phyloP scores from a whole-genome alignment of 2,113 vertebrate species.

The Trinectes maculatus region DNA sequence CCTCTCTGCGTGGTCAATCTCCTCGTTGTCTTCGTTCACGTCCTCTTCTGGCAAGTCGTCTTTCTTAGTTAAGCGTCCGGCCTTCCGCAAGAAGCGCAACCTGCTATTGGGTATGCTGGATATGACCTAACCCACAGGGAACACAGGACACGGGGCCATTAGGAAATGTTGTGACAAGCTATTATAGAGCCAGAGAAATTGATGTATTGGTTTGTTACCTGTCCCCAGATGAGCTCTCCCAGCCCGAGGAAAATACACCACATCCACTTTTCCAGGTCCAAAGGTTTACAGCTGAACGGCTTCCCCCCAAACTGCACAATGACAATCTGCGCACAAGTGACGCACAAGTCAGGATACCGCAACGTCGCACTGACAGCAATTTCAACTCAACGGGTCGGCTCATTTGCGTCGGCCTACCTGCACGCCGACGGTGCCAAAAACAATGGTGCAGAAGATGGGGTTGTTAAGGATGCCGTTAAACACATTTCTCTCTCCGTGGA shows the following conservation, averaged over 20 bases:
- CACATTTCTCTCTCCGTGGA: constrained; percentile 97
- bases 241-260: constrained; percentile 98
- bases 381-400: no score
- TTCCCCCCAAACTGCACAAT: constrained; percentile 99
- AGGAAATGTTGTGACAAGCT: neutral
- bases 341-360: neutral
- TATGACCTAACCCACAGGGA: constrained; percentile 86
- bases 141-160: constrained; percentile 20
- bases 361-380: neutral
- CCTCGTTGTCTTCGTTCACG: constrained; percentile 93
- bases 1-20: constrained; percentile 96
- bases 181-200: constrained; percentile 13
- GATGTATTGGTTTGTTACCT: constrained; percentile 82
- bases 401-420: constrained; percentile 82
- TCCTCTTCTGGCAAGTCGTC: constrained; percentile 95
- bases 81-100: constrained; percentile 94
- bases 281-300: constrained; percentile 95
- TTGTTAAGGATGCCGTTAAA: constrained; percentile 98
- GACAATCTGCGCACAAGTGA: constrained; percentile 84
- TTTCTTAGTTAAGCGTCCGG: constrained; percentile 92
- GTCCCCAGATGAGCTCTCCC: constrained; percentile 98
- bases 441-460: constrained; percentile 97
- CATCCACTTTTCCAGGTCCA: constrained; percentile 97
- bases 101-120: constrained; percentile 92
- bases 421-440: constrained; percentile 92